Evolutionary conservation across 2,888 invertebrate species (phyloP).

Genomic region (Lacanobia oleracea): DNA sequence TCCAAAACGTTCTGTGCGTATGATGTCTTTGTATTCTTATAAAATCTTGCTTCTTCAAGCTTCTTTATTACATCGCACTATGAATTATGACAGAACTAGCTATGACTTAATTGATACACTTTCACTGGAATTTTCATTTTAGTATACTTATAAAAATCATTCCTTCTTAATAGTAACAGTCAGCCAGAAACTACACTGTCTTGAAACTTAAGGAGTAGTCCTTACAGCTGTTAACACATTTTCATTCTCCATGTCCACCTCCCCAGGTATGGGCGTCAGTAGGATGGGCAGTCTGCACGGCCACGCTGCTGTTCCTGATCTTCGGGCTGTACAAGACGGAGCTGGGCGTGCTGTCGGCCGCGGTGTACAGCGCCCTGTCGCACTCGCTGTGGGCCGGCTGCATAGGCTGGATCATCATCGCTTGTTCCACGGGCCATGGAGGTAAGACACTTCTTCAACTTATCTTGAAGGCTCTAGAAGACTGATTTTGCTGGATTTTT

Average conservation of each 20-base stretch:
- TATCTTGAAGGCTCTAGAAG: not conserved
- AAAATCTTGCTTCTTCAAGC: no score
- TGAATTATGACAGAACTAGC: no score
- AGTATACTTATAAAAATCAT: no score
- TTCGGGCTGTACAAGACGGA: conserved; percentile 94
- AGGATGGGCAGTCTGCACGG: conserved; percentile 93
- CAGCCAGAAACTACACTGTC: no score
- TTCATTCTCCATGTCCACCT: not conserved
- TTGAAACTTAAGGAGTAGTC: not conserved
- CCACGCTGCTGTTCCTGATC: conserved; percentile 93
- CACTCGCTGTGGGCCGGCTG: conserved; percentile 96
- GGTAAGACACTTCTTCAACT: conserved; percentile 82
- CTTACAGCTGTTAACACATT: not conserved
- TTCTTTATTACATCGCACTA: no score
- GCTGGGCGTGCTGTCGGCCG: conserved; percentile 92
- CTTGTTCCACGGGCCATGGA: conserved; percentile 96
- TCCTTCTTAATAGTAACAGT: no score
- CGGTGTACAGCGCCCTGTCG: conserved; percentile 95
- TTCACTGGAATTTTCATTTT: no score
- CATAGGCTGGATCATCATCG: conserved; percentile 95
- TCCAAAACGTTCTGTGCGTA: no score
- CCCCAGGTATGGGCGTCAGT: conserved; percentile 91
- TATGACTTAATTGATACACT: no score
- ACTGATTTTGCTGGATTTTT: no score
- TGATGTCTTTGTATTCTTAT: no score